Evolutionary conservation across 2,113 vertebrate genomes (phyloP).

Genomic region (Serinus canaria): DNA sequence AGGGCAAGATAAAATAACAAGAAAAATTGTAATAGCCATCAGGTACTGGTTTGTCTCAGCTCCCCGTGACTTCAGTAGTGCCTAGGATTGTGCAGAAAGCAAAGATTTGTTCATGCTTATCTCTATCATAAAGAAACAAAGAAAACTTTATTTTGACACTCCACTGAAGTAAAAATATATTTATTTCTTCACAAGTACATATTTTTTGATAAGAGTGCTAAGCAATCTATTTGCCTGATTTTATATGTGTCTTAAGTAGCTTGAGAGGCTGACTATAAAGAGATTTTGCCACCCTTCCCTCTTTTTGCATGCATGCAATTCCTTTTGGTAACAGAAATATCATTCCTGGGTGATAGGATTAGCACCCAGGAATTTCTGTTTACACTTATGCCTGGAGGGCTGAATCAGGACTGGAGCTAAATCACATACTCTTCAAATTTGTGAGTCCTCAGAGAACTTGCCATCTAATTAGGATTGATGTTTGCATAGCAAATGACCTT

Average conservation of each 20-base stretch:
- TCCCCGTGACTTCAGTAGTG: background rate
- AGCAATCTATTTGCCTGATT: background rate
- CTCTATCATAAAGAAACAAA: background rate
- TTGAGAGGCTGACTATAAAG: background rate
- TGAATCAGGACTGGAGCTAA: background rate
- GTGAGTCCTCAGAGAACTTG: background rate
- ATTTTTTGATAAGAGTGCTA: background rate
- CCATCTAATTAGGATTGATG: background rate
- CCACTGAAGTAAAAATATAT: background rate
- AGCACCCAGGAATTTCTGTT: background rate
- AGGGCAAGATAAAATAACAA: constrained; percentile 26
- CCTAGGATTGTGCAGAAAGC: background rate
- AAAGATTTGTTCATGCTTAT: background rate
- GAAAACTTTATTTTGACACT: background rate
- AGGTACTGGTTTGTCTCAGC: background rate
- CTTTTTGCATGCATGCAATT: background rate
- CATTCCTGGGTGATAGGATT: background rate
- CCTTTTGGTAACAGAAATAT: background rate
- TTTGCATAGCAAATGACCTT: background rate
- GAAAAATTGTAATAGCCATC: background rate
- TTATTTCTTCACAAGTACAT: background rate
- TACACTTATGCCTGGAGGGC: background rate
- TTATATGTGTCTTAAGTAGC: background rate
- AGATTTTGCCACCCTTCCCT: background rate
- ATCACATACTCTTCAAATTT: background rate